Conservation (phyloP, 2,888 invertebrate genomes). For the Drosophila siamana region DNA sequence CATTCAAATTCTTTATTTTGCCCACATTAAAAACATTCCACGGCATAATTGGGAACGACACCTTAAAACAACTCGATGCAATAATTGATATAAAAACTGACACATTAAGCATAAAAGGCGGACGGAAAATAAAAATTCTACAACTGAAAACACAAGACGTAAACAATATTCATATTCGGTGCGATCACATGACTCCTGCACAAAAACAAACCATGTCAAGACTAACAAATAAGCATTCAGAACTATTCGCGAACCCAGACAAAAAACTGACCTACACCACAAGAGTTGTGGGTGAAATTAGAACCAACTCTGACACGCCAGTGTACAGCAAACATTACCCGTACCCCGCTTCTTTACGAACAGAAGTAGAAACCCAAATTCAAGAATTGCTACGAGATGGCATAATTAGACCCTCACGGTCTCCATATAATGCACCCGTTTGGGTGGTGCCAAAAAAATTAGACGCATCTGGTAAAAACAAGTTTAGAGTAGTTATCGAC, state of each 20-base stretch:
- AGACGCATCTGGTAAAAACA: neutral
- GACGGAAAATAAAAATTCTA: neutral
- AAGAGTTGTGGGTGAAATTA: constrained; percentile 12
- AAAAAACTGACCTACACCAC: neutral
- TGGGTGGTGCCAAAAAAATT: neutral
- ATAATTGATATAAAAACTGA: neutral
- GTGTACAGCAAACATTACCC: constrained; percentile 78
- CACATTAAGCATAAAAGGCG: neutral
- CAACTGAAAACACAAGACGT: neutral
- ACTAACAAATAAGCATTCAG: neutral
- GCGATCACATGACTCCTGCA: neutral
- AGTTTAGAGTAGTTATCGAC: too few species aligned
- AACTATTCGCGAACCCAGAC: neutral
- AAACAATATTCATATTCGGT: neutral
- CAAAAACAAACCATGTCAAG: neutral
- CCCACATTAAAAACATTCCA: neutral
- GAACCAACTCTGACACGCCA: constrained; percentile 63
- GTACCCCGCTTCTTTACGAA: constrained; percentile 60
- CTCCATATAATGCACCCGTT: neutral
- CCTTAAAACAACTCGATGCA: neutral
- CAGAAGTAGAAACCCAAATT: neutral
- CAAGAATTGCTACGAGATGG: neutral
- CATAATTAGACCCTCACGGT: neutral
- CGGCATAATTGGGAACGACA: constrained; percentile 6
- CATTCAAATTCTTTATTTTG: too few species aligned